Evolutionary conservation across 1,140 invertebrate species (phyloP).

Genomic region (Globodera rostochiensis): DNA sequence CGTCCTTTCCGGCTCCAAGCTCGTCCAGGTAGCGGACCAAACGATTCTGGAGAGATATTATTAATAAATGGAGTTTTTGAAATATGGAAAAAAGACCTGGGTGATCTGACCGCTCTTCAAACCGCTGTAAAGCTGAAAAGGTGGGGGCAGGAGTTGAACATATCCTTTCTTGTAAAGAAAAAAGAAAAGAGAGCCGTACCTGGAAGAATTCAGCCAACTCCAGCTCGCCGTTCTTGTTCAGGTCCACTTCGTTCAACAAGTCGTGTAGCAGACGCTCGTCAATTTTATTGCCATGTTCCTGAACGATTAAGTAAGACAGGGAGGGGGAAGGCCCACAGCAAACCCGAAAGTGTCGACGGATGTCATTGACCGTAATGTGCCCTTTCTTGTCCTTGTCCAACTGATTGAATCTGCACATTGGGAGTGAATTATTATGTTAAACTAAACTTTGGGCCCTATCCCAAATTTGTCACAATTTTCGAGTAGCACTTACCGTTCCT

Average conservation of each 20-base stretch:
- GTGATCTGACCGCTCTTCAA: conserved; percentile 63
- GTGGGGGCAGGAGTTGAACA: not conserved
- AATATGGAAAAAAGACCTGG: not conserved
- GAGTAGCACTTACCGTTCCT: conserved; percentile 72
- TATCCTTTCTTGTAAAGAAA: not conserved
- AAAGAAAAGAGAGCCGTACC: conserved; percentile 71
- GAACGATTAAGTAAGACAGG: no score
- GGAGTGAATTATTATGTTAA: no score
- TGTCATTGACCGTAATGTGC: conserved; percentile 95
- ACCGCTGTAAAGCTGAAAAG: conserved; percentile 62
- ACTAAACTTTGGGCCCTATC: not conserved
- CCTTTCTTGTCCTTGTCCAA: conserved; percentile 94
- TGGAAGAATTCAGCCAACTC: conserved; percentile 97
- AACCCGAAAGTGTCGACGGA: conserved; percentile 89
- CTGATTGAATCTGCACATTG: conserved; percentile 75
- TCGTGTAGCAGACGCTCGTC: conserved; percentile 93
- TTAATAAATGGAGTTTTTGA: not conserved
- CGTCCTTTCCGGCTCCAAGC: conserved; percentile 33
- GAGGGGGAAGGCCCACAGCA: conserved; percentile 13
- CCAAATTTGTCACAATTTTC: not conserved
- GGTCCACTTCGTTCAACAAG: conserved; percentile 94
- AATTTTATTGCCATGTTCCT: conserved; percentile 87
- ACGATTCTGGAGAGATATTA: conserved; percentile 47
- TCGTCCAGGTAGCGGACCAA: conserved; percentile 64
- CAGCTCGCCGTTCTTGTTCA: conserved; percentile 98